Base-by-base conservation (phyloP, 2,888 invertebrate genomes). In the Xestobium rufovillosum region DNA sequence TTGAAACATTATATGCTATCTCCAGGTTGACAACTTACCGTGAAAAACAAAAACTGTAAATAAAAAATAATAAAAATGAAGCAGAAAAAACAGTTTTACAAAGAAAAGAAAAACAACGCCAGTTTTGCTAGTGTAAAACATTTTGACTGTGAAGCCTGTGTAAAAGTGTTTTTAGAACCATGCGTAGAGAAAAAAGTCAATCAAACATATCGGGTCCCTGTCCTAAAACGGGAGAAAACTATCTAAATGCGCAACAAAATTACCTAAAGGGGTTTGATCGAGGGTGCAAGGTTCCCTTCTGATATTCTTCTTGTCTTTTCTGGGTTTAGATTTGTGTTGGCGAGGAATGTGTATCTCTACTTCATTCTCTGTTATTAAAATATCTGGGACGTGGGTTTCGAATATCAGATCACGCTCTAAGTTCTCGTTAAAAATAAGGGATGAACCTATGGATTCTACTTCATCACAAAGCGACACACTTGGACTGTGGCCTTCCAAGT, bases 161-260 rank as follows among this genome's bases (percentile, higher is more conserved):
- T 14, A 29, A 3, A 23, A n/a, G 12, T 31, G 19, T 35, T 34
- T 6, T 19, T 6, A 8, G 38, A 41, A 17, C 14, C 54, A 56
- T 55, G 55, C 53, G 51, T 45, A 42, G 37, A 47, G 55, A 49
- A 48, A 34, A 41, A 43, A 34, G 39, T 48, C 45, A 53, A 44
- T 55, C 60, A 63, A 64, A 63, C 65, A 65, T 65, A 62, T 65
- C 64, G 66, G 65, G 64, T 55, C 52, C 58, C 54, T 41, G 38
- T 42, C 12, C n/a, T 13, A 27, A 35, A 9, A 10, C 11, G 35
- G 25, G 16, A n/a, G n/a, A n/a, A n/a, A n/a, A n/a, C n/a, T n/a
- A n/a, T n/a, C n/a, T n/a, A n/a, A n/a, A n/a, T n/a, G n/a, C n/a
- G n/a, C n/a, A n/a, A n/a, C n/a, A n/a, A 8, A 19, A 8, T 52